A percentile compares a stretch with the other conserved stretches of the same genome.
These are phyloP conservation scores for Lordiphosa collinella DNA, from an alignment of 1,140 invertebrate genomes.

Conservation along the genomic window DNA sequence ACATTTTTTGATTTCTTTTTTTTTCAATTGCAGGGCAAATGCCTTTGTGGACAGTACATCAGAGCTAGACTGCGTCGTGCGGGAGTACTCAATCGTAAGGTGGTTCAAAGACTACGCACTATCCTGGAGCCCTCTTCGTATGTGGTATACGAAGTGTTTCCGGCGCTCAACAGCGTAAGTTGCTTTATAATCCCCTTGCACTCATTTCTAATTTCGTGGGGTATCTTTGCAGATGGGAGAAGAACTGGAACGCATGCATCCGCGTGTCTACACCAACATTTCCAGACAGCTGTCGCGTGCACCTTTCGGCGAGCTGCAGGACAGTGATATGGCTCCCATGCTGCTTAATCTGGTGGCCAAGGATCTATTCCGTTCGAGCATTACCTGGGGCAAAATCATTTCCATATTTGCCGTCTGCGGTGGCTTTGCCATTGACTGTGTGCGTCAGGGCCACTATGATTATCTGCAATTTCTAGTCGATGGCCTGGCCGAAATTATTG, in stretches of 20 bases:
- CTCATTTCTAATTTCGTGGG: neutral
- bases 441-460: conserved; percentile 84
- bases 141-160: conserved; percentile 76
- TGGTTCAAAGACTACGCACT: conserved; percentile 66
- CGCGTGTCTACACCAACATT: conserved; percentile 83
- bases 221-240: conserved; percentile 63
- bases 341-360: conserved; percentile 83
- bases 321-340: conserved; percentile 81
- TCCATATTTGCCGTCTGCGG: conserved; percentile 86
- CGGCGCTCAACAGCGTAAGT: conserved; percentile 75
- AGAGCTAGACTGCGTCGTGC: conserved; percentile 69
- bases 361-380: conserved; percentile 82
- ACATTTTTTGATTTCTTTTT: conserved; percentile 26
- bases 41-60: conserved; percentile 76
- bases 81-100: conserved; percentile 75
- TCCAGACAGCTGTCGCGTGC: conserved; percentile 81
- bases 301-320: conserved; percentile 80
- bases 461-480: conserved; percentile 83
- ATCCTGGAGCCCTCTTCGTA: conserved; percentile 73
- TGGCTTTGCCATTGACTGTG: conserved; percentile 87
- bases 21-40: conserved; percentile 62
- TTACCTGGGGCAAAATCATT: conserved; percentile 86
- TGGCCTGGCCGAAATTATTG: conserved; percentile 83
- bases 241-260: conserved; percentile 84
- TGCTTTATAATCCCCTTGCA: neutral